Percentiles rank a stretch among this genome's conserved stretches.
These are phyloP conservation scores for Glareola pratincola DNA, from an alignment of 2,113 vertebrate genomes.

Conservation along the genomic window DNA sequence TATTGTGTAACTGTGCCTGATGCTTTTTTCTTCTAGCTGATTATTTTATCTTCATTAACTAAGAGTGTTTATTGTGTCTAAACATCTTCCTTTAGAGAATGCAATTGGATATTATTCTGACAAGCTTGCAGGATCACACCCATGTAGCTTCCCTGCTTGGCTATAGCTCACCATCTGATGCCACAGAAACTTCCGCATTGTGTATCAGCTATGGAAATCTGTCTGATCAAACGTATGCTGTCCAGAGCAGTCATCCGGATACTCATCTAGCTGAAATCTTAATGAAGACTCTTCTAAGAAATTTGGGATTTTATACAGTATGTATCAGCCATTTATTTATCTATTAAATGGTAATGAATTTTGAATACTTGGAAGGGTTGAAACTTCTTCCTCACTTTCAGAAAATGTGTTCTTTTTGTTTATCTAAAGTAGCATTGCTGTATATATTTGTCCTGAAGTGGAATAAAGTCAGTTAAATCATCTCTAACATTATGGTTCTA, in stretches of 20 bases:
- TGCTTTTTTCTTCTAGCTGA: neutral
- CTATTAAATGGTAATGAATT: neutral
- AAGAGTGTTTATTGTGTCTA: neutral
- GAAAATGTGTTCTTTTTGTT: neutral
- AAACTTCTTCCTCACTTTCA: neutral
- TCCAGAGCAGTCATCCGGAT: slow-evolving; percentile 85
- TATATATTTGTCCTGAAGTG: neutral
- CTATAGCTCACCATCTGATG: slow-evolving; percentile 90
- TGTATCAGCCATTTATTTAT: slow-evolving; percentile 21
- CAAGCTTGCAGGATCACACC: slow-evolving; percentile 96
- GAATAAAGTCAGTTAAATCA: neutral
- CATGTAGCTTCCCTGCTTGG: slow-evolving; percentile 95
- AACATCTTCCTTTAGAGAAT: slow-evolving; percentile 79
- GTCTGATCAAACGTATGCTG: slow-evolving; percentile 74
- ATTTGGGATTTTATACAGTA: slow-evolving; percentile 97
- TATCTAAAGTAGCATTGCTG: neutral
- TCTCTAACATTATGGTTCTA: neutral
- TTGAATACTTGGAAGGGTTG: neutral
- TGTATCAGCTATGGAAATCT: slow-evolving; percentile 76
- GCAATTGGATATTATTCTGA: slow-evolving; percentile 98
- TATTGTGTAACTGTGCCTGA: neutral
- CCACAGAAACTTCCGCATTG: slow-evolving; percentile 77
- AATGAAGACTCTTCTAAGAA: slow-evolving; percentile 97
- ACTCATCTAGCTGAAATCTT: slow-evolving; percentile 97
- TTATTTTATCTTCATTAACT: neutral